These are phyloP conservation scores for Verasper variegatus DNA, from an alignment of 2,113 vertebrate genomes.

Conservation along the genomic window DNA sequence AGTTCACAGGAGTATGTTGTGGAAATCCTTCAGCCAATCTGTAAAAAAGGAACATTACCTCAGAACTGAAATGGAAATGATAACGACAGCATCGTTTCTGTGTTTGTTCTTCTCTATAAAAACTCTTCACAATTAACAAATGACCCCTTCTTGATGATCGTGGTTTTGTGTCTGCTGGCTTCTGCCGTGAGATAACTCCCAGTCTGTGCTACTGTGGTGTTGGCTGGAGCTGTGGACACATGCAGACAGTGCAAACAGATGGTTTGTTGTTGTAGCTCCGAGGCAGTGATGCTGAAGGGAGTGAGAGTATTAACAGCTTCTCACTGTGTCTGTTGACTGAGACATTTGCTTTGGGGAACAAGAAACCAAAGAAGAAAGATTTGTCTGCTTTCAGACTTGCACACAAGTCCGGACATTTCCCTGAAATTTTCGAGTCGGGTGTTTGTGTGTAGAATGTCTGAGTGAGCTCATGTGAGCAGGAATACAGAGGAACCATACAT, in stretches of 20 bases:
- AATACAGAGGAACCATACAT: too few relatives aligned
- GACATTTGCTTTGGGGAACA: background rate
- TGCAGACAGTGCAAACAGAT: slow-evolving; percentile 47
- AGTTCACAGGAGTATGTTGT: too few relatives aligned
- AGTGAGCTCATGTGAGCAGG: too few relatives aligned
- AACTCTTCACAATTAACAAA: slow-evolving; percentile 18
- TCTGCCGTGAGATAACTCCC: too few relatives aligned
- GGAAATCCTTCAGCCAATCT: too few relatives aligned
- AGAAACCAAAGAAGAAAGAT: background rate
- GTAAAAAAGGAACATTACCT: too few relatives aligned
- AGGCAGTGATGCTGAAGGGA: slow-evolving; percentile 35
- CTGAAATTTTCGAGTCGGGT: too few relatives aligned
- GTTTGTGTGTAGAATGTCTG: too few relatives aligned
- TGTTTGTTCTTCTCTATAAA: background rate
- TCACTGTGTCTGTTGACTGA: background rate
- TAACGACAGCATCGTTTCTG: too few relatives aligned
- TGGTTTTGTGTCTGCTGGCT: background rate
- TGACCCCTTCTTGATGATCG: background rate
- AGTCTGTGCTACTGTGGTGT: background rate
- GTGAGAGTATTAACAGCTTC: slow-evolving; percentile 4
- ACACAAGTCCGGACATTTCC: too few relatives aligned
- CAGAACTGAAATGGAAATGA: too few relatives aligned
- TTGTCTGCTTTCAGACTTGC: too few relatives aligned
- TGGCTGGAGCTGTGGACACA: slow-evolving; percentile 10
- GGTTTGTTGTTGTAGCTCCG: slow-evolving; percentile 26